Evolutionary conservation across 2,888 invertebrate species (phyloP).

Genomic region (Sinhomidia bicolor): DNA sequence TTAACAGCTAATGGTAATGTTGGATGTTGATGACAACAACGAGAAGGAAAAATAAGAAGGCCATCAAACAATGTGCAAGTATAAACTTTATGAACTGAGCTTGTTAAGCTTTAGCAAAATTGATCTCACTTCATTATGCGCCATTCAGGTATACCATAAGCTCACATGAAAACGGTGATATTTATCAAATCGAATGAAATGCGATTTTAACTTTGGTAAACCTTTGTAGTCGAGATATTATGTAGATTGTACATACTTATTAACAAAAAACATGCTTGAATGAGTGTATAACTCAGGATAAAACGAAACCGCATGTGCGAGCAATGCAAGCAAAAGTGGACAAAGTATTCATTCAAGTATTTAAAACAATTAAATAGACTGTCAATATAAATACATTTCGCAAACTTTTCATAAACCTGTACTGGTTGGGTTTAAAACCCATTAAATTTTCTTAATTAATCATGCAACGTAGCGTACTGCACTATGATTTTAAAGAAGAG

Average conservation of each 20-base stretch:
- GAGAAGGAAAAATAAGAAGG: slow-evolving; percentile 20
- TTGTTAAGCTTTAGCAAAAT: neutral
- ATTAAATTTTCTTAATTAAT: slow-evolving; percentile 36
- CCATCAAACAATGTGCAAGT: neutral
- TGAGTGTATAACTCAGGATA: too few relatives aligned
- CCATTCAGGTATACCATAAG: too few relatives aligned
- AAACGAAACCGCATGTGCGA: neutral
- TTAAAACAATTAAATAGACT: neutral
- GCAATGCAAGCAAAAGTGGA: neutral
- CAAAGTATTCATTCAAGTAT: neutral
- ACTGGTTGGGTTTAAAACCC: neutral
- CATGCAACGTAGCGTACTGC: slow-evolving; percentile 20
- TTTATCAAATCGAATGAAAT: neutral
- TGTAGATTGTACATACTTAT: too few relatives aligned
- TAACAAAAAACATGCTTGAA: too few relatives aligned
- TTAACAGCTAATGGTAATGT: neutral
- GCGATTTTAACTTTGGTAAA: neutral
- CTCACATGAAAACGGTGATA: too few relatives aligned
- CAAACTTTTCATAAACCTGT: neutral
- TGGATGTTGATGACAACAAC: too few relatives aligned
- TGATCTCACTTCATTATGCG: too few relatives aligned
- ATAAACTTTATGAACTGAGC: neutral
- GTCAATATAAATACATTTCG: neutral
- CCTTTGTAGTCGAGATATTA: neutral
- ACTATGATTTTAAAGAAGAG: neutral